A percentile compares a stretch with the other conserved stretches of the same genome.
phyloP scores from a whole-genome alignment of 92 coral and sea anemone species.

The Porites divaricata region DNA sequence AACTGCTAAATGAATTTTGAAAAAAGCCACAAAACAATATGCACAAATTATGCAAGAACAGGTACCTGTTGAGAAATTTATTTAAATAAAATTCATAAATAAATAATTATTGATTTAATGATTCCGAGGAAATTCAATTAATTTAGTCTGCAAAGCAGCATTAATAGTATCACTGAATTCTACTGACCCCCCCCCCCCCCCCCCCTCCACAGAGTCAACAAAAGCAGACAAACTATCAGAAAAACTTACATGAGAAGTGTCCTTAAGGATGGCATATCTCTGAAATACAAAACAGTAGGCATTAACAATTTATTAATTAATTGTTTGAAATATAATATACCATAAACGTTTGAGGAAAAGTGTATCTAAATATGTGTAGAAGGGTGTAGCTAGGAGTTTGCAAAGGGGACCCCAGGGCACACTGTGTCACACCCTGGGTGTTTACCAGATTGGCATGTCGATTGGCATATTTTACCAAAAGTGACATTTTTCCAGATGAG shows the following conservation, averaged over 20 bases:
- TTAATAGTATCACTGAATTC: background rate
- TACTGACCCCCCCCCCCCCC: background rate
- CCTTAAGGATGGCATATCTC: conserved; percentile 86
- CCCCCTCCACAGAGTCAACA: background rate
- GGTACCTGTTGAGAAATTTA: conserved; percentile 40
- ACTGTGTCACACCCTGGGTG: too few species aligned
- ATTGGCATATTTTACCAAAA: too few species aligned
- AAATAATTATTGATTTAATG: conserved; percentile 3
- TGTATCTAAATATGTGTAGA: too few species aligned
- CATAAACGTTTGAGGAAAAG: too few species aligned
- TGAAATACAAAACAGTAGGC: conserved; percentile 18
- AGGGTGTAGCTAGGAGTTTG: too few species aligned
- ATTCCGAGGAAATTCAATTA: background rate
- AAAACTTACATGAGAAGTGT: conserved; percentile 80
- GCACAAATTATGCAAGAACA: background rate
- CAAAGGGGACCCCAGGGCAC: too few species aligned
- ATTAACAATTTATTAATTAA: too few species aligned
- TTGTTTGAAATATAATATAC: too few species aligned
- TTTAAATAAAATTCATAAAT: conserved; percentile 5
- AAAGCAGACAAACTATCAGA: background rate
- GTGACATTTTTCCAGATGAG: too few species aligned
- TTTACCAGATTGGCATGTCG: too few species aligned
- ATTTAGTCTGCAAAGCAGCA: background rate
- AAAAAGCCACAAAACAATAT: background rate
- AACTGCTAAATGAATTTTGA: background rate